Evolutionary conservation across 2,888 invertebrate genomes (phyloP), one percentile per base, ranked within the genome.

Genomic region (Artemia sinica): DNA sequence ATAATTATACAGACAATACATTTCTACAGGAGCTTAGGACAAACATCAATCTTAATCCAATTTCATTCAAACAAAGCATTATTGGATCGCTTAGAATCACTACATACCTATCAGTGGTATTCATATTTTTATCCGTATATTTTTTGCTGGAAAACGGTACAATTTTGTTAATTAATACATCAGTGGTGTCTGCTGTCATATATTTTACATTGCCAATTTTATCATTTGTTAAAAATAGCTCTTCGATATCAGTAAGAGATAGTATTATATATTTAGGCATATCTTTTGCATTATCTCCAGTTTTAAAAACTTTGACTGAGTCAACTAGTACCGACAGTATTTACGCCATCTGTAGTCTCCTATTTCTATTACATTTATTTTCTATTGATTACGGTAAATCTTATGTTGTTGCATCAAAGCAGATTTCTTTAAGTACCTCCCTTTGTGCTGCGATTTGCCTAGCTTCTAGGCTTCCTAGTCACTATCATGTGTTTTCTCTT

Each of bases 361-460:
- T 58, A 10, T 8, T 58, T n/a, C n/a, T 58, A 14, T 58, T 18
- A n/a, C 58, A 58, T 18, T 58, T 58, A 58, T n/a, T 58, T n/a
- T 58, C 18, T 58, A 58, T 14, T 58, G 58, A 58, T 18, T 58
- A 58, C 10, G 58, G 58, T 14, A 18, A 14, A 18, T 14, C 58
- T 14, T 58, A 14, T 58, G 58, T 8, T 10, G 58, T 58, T 58
- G 58, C 9, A 14, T 58, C 58, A 58, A 58, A 58, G 58, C 58
- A 58, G 11, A 14, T 58, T 8, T 58, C 58, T 14, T 18, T 58
- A 10, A 58, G 58, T 18, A 58, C 58, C 18, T n/a, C 58, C 18
- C 58, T 58, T 18, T 58, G 58, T 58, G 58, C 58, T 58, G 58
- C 58, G 8, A 58, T 58, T 58, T 58, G 58, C 18, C 10, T 58